A percentile compares a stretch with the other conserved stretches of the same genome.
Conservation (phyloP, 2,797 vertebrate species). For the Pseudocheirus occidentalis region DNA sequence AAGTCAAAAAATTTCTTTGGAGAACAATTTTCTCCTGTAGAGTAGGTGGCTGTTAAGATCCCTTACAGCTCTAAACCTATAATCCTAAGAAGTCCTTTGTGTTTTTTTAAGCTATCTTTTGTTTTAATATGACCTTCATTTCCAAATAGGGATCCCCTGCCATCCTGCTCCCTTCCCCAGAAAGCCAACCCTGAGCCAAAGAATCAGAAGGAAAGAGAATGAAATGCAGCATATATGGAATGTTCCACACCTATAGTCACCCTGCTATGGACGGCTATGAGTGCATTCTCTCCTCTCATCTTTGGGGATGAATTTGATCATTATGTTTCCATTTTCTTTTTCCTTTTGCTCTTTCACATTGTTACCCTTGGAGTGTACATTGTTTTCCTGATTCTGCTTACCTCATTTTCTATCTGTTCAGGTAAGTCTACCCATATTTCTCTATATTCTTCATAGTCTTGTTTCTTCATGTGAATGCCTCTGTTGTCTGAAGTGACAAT, state of each 20-base stretch:
- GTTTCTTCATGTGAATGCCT: neutral
- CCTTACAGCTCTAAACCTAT: neutral
- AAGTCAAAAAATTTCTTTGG: neutral
- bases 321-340: neutral
- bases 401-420: neutral
- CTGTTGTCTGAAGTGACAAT: neutral
- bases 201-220: neutral
- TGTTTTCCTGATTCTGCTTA: neutral
- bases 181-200: neutral
- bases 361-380: neutral
- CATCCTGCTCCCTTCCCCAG: neutral
- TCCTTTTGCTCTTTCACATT: neutral
- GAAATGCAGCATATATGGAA: neutral
- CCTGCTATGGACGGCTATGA: neutral
- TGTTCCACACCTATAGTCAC: neutral
- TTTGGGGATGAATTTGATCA: neutral
- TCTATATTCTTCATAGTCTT: neutral
- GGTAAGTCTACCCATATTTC: neutral
- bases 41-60: neutral
- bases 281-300: neutral
- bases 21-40: neutral
- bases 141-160: too few relatives aligned
- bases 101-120: neutral
- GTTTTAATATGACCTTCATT: neutral
- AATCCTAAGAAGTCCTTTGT: neutral